Evolutionary conservation across 1,140 invertebrate genomes (phyloP), one percentile per base, ranked within the genome.

Genomic region (Lethrus apterus): DNA sequence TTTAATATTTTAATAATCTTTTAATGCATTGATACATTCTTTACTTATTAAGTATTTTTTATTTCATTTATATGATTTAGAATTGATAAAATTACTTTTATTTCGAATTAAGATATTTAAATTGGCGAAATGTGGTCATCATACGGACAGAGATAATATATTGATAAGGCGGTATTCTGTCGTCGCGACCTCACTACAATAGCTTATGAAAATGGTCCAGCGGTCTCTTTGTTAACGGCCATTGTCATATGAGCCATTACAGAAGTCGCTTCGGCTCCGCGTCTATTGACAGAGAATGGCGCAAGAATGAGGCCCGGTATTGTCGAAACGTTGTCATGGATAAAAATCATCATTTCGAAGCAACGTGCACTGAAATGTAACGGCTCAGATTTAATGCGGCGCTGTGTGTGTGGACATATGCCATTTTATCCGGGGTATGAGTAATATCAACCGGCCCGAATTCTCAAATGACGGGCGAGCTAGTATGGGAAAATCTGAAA

Each of bases 171-270:
- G 32, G 46, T 29, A n/a, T n/a, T n/a, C 29, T 41, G 38, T 47
- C 35, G 17, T 47, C 50, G 56, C 56, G 50, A 55, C 55, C 52
- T 50, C 53, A 52, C 50, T 52, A 61, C 55, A 61, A 61, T 61
- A 49, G 57, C 57, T 61, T 61, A 61, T 61, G 59, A 61, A 61
- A 61, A 61, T 58, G 59, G 59, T 61, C 57, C 55, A 61, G 55
- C 51, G 51, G 57, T 35, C 50, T 55, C 59, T 59, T 61, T 61
- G 59, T 61, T 61, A 61, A 54, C 49, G 50, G 48, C 56, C 51
- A 60, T 60, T 60, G 58, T 60, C 54, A 52, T 57, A 57, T 54
- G 56, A 54, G 44, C 58, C 57, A 60, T 60, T 60, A 60, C 58
- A 57, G 56, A 56, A 58, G 58, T 60, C 57, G 50, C 41, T 48